A percentile compares a stretch with the other conserved stretches of the same genome.
Conservation (phyloP, 1,140 invertebrate species). For the Drosophila albomicans region DNA sequence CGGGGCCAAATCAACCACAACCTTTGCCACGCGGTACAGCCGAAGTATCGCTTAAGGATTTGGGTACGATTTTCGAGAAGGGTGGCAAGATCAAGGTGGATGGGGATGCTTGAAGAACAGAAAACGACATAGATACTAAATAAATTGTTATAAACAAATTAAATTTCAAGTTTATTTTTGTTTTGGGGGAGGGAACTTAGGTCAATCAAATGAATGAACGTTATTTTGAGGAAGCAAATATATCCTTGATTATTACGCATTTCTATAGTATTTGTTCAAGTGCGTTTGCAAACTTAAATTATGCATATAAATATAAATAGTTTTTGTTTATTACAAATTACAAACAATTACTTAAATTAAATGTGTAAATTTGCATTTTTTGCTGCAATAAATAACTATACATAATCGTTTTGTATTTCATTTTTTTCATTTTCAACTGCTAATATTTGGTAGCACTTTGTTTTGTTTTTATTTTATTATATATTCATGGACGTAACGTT, state of each 20-base stretch:
- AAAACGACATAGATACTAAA: neutral
- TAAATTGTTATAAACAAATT: constrained; percentile 26
- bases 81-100: constrained; percentile 62
- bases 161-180: constrained; percentile 46
- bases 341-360: constrained; percentile 43
- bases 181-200: constrained; percentile 26
- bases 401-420: constrained; percentile 36
- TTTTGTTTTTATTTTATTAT: constrained; percentile 19
- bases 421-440: constrained; percentile 32
- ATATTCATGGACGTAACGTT: constrained; percentile 75
- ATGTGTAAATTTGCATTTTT: constrained; percentile 33
- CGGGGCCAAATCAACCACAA: constrained; percentile 94
- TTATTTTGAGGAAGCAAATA: constrained; percentile 44
- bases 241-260: constrained; percentile 18
- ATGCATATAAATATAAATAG: constrained; percentile 36
- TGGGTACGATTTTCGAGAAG: constrained; percentile 85
- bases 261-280: constrained; percentile 10
- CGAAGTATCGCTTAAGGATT: constrained; percentile 94
- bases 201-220: constrained; percentile 38
- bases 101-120: constrained; percentile 23
- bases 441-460: constrained; percentile 67
- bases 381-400: constrained; percentile 30
- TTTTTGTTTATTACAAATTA: constrained; percentile 26
- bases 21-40: constrained; percentile 91
- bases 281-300: constrained; percentile 17